Evolutionary conservation across 2,888 invertebrate genomes (phyloP).

Genomic region (Balanococcus diminutus): DNA sequence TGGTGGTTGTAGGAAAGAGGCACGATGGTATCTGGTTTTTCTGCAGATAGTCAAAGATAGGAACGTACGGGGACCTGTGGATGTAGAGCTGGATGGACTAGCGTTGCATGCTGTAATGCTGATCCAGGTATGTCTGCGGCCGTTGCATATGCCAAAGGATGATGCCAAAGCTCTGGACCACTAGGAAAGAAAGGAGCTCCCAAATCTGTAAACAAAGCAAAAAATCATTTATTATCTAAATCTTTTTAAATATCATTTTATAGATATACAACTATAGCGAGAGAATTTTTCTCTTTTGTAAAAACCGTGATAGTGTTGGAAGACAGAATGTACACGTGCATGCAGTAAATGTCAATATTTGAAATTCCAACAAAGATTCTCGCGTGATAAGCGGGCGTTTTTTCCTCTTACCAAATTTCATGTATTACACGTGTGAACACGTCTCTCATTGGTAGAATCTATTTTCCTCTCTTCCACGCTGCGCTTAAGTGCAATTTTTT

Average conservation of each 20-base stretch:
- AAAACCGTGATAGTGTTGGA: conserved; percentile 20
- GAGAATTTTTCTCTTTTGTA: conserved; percentile 2
- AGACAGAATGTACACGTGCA: conserved; percentile 31
- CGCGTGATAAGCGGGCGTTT: background rate
- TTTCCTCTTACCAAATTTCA: background rate
- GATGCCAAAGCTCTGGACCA: conserved; percentile 92
- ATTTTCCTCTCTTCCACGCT: background rate
- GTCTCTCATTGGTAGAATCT: background rate
- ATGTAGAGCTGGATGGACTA: conserved; percentile 96
- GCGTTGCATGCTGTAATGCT: conserved; percentile 82
- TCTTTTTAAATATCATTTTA: background rate
- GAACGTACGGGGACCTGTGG: conserved; percentile 97
- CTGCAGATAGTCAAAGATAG: conserved; percentile 96
- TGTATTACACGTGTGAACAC: background rate
- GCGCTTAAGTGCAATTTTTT: background rate
- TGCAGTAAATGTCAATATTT: background rate
- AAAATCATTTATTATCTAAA: background rate
- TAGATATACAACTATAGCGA: background rate
- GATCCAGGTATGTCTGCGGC: conserved; percentile 82
- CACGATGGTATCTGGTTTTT: conserved; percentile 57
- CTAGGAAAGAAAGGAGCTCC: conserved; percentile 92
- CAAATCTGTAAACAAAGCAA: conserved; percentile 74
- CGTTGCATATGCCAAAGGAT: conserved; percentile 80
- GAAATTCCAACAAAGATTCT: background rate
- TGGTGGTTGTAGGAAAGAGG: conserved; percentile 59